Base-by-base conservation (phyloP, 2,888 invertebrate genomes). In the Hybos culiciformis region DNA sequence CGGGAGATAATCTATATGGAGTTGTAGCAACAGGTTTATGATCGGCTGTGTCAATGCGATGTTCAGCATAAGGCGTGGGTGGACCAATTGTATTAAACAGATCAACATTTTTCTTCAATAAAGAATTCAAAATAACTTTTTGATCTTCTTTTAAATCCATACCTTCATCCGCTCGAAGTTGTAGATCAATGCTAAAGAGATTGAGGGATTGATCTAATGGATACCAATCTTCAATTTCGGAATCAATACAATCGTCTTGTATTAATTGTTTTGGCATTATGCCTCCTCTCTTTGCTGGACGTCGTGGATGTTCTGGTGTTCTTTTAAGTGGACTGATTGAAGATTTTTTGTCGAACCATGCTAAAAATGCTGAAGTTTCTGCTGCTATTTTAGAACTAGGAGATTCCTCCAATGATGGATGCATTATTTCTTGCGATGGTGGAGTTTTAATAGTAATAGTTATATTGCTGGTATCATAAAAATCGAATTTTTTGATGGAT, bases 1-100 rank as follows among this genome's bases (percentile, higher is more conserved):
- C 34, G 7, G 57, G 54, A 9, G 56, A 52, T 37, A 61, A 36
- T 17, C 59, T 46, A 46, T 61, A 61, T 4, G 58, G 60, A 4
- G 57, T 54, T 1, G 52, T 48, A 3, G 59, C 52, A 8, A 60
- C 53, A 0, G 61, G 60, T n/a, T 36, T 8, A 12, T 44, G 39
- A 21, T 26, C 34, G 6, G 21, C 41, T 17, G 42, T 45, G n/a
- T 40, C 21, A 20, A 39, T 40, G n/a, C 15, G n/a, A 14, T 31
- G 31, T 31, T 31, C 31, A 3, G 7, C 15, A 14, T 12, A 5
- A 3, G 31, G n/a, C 7, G 12, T 31, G n/a, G 26, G 3, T 26
- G 7, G 12, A 26, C 26, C 26, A 26, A 9, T 26, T 9, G 26
- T 12, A 26, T 26, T 26, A 26, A 26, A 26, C 12, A 26, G 3